Conservation (phyloP, 2,113 vertebrate species). For the Falco punctatus region DNA sequence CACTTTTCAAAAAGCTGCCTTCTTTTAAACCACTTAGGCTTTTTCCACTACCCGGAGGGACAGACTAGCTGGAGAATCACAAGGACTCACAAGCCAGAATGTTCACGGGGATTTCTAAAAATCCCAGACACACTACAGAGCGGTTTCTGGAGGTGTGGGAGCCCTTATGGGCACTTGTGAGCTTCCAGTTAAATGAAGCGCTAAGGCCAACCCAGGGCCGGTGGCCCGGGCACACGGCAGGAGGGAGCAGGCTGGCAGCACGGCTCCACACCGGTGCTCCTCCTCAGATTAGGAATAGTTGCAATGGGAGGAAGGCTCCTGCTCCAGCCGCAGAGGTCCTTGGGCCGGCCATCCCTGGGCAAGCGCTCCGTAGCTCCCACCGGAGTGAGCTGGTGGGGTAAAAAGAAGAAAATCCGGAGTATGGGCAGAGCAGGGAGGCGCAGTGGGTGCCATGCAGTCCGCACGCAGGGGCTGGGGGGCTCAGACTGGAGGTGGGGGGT, state of each 20-base stretch:
- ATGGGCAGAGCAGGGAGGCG: background rate
- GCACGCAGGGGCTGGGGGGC: background rate
- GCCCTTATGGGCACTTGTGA: background rate
- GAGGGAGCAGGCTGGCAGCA: background rate
- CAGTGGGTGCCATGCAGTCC: rapidly evolving
- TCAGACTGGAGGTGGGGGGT: background rate
- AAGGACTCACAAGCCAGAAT: background rate
- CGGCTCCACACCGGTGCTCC: background rate
- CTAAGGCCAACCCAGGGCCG: background rate
- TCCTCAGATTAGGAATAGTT: background rate
- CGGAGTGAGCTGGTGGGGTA: background rate
- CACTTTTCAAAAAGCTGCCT: background rate
- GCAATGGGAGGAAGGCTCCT: background rate
- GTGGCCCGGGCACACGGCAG: background rate
- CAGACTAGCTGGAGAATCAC: background rate
- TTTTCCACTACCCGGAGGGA: background rate
- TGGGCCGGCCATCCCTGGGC: background rate
- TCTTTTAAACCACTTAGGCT: background rate
- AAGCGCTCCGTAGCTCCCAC: background rate
- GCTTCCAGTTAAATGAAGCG: background rate
- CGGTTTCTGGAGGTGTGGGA: background rate
- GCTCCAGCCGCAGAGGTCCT: rapidly evolving
- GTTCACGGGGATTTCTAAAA: background rate
- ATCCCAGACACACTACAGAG: background rate
- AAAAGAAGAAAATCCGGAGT: background rate